These are phyloP conservation scores for Campopleginae sp. DNA, from an alignment of 2,888 invertebrate genomes.

Conservation along the genomic window DNA sequence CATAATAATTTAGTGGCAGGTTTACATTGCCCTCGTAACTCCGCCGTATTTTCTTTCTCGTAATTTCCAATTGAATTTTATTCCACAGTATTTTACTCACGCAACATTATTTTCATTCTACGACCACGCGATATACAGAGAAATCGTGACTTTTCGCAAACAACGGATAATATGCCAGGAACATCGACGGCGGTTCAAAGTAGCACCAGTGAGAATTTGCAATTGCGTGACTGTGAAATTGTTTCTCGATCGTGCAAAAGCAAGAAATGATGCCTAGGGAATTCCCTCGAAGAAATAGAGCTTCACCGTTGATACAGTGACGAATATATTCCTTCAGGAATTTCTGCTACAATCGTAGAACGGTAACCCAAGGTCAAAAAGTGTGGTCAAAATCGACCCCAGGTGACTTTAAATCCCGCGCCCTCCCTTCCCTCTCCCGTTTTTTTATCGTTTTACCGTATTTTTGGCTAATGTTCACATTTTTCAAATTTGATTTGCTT, in stretches of 20 bases:
- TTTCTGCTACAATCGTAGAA: too few species aligned
- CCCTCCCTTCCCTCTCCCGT: too few species aligned
- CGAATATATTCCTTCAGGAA: neutral
- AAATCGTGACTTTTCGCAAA: conserved; percentile 52
- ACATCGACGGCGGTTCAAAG: conserved; percentile 26
- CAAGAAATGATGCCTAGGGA: conserved; percentile 7
- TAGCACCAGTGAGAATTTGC: conserved; percentile 28
- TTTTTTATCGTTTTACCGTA: too few species aligned
- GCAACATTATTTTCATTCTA: conserved; percentile 27
- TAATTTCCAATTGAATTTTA: conserved; percentile 28
- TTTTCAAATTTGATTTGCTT: too few species aligned
- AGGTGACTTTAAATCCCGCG: too few species aligned
- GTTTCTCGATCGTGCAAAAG: conserved; percentile 32
- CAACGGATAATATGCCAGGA: conserved; percentile 40
- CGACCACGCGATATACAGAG: conserved; percentile 42
- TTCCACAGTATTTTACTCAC: conserved; percentile 22
- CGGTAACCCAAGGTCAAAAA: too few species aligned
- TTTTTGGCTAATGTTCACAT: too few species aligned
- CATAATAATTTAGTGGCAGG: conserved; percentile 8
- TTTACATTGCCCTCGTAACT: conserved; percentile 1
- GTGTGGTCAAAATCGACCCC: too few species aligned
- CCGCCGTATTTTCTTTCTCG: conserved; percentile 1
- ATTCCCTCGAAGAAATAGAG: conserved; percentile 18
- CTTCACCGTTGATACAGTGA: conserved; percentile 11
- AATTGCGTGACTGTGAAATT: conserved; percentile 55